These are phyloP conservation scores for Argyresthia albistria DNA, from an alignment of 2,888 invertebrate genomes.

Conservation along the genomic window DNA sequence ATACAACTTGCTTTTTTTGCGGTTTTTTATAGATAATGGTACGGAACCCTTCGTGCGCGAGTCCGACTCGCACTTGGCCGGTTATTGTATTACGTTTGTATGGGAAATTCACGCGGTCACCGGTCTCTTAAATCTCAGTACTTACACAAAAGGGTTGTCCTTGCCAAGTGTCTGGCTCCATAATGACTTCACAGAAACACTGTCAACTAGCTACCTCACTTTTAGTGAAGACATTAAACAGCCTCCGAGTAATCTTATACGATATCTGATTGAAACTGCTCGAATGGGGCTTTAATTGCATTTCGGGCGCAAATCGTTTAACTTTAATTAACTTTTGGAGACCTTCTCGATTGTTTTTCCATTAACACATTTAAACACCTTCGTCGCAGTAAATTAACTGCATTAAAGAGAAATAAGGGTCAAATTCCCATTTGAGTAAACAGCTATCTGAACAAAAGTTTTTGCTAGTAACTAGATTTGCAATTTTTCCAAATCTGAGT, in stretches of 20 bases:
- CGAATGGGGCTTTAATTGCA: conserved; percentile 8
- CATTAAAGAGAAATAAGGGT: no score
- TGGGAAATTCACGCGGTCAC: no score
- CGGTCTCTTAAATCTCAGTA: not conserved
- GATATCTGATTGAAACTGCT: conserved; percentile 3
- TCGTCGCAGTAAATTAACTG: not conserved
- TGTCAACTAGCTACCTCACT: not conserved
- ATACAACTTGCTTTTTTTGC: no score
- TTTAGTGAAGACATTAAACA: not conserved
- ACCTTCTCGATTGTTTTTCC: conserved; percentile 11
- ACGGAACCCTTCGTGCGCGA: no score
- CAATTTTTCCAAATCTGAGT: no score
- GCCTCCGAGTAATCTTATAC: not conserved
- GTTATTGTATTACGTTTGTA: no score
- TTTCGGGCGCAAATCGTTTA: conserved; percentile 1
- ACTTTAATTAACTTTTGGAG: conserved; percentile 4
- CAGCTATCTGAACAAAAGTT: no score
- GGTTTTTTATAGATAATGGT: no score
- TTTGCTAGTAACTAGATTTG: no score
- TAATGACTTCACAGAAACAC: not conserved
- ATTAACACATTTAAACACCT: conserved; percentile 30
- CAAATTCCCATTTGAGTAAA: no score
- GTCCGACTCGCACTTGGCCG: no score
- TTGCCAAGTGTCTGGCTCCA: not conserved
- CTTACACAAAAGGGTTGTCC: not conserved